phyloP scores from a whole-genome alignment of 2,797 vertebrate genomes.

The Gambelia wislizenii region DNA sequence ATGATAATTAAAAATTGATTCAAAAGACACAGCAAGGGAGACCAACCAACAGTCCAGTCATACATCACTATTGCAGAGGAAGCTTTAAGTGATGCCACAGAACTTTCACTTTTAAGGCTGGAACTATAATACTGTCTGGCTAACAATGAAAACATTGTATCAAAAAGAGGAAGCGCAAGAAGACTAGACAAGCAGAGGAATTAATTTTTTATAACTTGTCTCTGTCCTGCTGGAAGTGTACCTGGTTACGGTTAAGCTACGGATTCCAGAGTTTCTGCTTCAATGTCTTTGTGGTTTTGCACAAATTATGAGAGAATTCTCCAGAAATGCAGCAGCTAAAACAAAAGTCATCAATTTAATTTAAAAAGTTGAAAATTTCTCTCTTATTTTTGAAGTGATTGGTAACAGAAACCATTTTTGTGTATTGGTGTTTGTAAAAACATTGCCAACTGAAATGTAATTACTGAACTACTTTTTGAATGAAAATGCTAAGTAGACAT shows the following conservation, averaged over 20 bases:
- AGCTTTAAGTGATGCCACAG: background rate
- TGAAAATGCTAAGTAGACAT: background rate
- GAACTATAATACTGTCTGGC: constrained; percentile 30
- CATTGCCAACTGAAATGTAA: constrained; percentile 7
- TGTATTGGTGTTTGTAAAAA: background rate
- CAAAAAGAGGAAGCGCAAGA: background rate
- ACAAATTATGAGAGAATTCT: background rate
- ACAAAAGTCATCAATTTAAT: background rate
- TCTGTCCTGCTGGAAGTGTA: constrained; percentile 3
- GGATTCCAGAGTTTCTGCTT: constrained; percentile 2
- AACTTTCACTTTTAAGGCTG: constrained; percentile 32
- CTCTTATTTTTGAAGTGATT: background rate
- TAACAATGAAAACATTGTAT: constrained; percentile 36
- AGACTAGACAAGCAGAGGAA: background rate
- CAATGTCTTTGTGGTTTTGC: too few relatives aligned
- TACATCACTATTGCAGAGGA: background rate
- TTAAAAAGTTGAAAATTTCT: background rate
- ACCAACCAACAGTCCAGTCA: constrained; percentile 33
- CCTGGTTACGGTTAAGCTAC: constrained; percentile 10
- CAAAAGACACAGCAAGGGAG: constrained; percentile 26
- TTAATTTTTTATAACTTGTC: constrained; percentile 5
- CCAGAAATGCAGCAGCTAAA: background rate
- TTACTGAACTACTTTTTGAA: background rate
- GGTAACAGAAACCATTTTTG: background rate
- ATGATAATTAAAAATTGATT: constrained; percentile 44